These are phyloP conservation scores for Noctuana brunneofusca DNA, from an alignment of 2,888 invertebrate genomes.

Conservation along the genomic window DNA sequence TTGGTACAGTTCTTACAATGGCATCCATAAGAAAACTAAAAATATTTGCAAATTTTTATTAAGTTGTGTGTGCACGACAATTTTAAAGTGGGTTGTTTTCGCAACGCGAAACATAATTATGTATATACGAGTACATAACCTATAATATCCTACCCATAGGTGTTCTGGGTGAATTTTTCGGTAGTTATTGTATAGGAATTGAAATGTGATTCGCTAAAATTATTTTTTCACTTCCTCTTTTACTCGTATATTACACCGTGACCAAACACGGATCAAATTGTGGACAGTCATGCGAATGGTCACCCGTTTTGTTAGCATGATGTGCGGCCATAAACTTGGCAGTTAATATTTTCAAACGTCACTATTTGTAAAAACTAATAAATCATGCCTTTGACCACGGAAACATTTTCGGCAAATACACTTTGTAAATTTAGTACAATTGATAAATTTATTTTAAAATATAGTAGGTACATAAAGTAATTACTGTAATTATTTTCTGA, in stretches of 20 bases:
- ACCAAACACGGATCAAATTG: slow-evolving; percentile 55
- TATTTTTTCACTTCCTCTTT: not conserved
- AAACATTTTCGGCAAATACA: not conserved
- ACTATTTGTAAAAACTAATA: not conserved
- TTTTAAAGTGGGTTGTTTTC: too few relatives aligned
- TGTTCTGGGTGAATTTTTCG: too few relatives aligned
- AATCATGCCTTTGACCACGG: slow-evolving; percentile 1
- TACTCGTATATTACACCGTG: slow-evolving; percentile 45
- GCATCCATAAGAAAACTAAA: too few relatives aligned
- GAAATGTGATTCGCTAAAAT: not conserved
- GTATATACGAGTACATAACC: too few relatives aligned
- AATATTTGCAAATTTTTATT: too few relatives aligned
- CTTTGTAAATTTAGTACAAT: not conserved
- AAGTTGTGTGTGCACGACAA: too few relatives aligned
- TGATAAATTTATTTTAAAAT: not conserved
- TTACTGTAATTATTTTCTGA: too few relatives aligned
- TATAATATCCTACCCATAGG: too few relatives aligned
- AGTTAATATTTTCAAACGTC: slow-evolving; percentile 28
- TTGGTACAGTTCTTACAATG: too few relatives aligned
- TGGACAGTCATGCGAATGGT: slow-evolving; percentile 66
- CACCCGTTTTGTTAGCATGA: slow-evolving; percentile 44
- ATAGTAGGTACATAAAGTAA: too few relatives aligned
- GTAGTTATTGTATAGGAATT: too few relatives aligned
- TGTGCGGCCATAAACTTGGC: slow-evolving; percentile 45
- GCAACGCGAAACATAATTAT: too few relatives aligned